Evolutionary conservation across 2,113 vertebrate species (phyloP).

Genomic region (Cavia porcellus): DNA sequence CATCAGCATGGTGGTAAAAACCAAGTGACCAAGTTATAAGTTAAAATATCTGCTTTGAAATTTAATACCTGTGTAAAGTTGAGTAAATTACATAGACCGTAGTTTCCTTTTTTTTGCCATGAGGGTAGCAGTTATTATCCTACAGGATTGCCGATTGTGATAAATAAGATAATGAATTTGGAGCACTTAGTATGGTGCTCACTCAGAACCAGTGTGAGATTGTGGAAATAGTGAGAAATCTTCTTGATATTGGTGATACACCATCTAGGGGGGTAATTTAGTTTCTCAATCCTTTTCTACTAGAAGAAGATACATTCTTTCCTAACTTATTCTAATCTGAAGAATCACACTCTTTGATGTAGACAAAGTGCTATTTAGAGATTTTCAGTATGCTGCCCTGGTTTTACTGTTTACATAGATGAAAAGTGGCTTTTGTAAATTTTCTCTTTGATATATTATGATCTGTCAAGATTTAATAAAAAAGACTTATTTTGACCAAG

Average conservation of each 20-base stretch:
- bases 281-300: conserved; percentile 19
- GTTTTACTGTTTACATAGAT: conserved; percentile 73
- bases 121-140: not conserved
- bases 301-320: conserved; percentile 53
- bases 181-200: not conserved
- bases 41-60: not conserved
- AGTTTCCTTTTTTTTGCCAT: not conserved
- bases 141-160: not conserved
- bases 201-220: not conserved
- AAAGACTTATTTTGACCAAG: conserved; percentile 73
- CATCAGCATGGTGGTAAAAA: not conserved
- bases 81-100: not conserved
- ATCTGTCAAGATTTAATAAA: conserved; percentile 77
- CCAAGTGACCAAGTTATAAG: not conserved
- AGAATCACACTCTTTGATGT: conserved; percentile 71
- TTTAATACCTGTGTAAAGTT: not conserved
- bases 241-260: not conserved
- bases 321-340: conserved; percentile 75
- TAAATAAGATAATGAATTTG: not conserved
- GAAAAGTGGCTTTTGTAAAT: conserved; percentile 68
- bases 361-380: conserved; percentile 74
- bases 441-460: conserved; percentile 68
- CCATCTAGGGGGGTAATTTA: not conserved
- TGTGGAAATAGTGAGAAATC: not conserved
- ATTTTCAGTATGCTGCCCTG: conserved; percentile 67